Percentiles rank a stretch among this genome's conserved stretches.
Conservation (phyloP, 2,888 invertebrate species). For the Abrostola triplasia region DNA sequence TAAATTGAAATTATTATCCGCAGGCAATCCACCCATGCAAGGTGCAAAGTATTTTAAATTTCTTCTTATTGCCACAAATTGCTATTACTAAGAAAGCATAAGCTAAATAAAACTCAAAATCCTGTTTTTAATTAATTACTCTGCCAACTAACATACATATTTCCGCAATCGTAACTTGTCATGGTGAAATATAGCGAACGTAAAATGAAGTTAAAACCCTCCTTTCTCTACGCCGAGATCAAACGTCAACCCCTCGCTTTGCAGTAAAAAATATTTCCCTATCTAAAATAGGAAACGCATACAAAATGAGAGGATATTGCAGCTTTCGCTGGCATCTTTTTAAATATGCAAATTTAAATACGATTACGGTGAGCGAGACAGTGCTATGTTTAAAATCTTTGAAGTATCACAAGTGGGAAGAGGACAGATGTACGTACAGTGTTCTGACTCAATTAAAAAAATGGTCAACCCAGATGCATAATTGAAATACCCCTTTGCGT, state of each 20-base stretch:
- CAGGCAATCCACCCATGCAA: no score
- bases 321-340: conserved; percentile 67
- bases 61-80: no score
- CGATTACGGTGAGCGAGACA: conserved; percentile 68
- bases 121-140: not conserved
- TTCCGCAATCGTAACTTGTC: conserved; percentile 15
- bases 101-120: not conserved
- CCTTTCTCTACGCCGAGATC: conserved; percentile 42
- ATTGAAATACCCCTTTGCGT: conserved; percentile 56
- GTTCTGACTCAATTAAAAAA: conserved; percentile 47
- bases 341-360: conserved; percentile 78
- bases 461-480: conserved; percentile 67
- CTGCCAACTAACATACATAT: conserved; percentile 1
- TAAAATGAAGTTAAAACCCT: conserved; percentile 37
- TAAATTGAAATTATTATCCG: no score
- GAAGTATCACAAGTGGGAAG: conserved; percentile 41
- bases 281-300: conserved; percentile 71
- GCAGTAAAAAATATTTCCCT: conserved; percentile 58
- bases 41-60: no score
- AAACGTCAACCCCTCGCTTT: conserved; percentile 49
- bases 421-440: conserved; percentile 45
- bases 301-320: conserved; percentile 74
- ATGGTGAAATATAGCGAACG: conserved; percentile 18
- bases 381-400: conserved; percentile 40
- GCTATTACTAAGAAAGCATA: not conserved